Evolutionary conservation across 1,140 invertebrate species (phyloP).

Genomic region (Sarcophaga bullata): DNA sequence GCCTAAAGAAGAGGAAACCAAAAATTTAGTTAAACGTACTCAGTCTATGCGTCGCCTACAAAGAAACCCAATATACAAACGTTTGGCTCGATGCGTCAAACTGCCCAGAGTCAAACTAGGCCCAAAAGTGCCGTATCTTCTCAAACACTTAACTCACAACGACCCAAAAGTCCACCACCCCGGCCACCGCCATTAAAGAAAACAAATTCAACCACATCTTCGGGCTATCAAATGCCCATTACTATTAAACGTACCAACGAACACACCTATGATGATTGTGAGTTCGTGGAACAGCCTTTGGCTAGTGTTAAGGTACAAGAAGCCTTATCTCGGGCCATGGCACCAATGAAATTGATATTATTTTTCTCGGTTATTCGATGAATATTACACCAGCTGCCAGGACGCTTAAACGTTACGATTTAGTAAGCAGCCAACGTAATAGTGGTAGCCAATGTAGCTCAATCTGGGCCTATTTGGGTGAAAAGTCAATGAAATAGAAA

Average conservation of each 20-base stretch:
- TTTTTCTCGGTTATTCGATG: conserved; percentile 88
- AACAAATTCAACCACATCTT: conserved; percentile 58
- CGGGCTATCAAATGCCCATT: conserved; percentile 65
- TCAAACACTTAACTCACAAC: conserved; percentile 46
- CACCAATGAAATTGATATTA: conserved; percentile 73
- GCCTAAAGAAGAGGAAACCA: conserved; percentile 59
- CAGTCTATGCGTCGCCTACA: conserved; percentile 79
- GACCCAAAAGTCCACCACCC: conserved; percentile 75
- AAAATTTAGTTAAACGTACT: conserved; percentile 72
- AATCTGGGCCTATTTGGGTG: conserved; percentile 79
- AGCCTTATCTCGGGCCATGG: conserved; percentile 64
- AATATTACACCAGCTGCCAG: conserved; percentile 68
- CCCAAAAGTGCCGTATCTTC: conserved; percentile 74
- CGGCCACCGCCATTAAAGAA: conserved; percentile 62
- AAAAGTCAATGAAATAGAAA: conserved; percentile 87
- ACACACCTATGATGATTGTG: conserved; percentile 78
- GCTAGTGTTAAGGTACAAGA: conserved; percentile 69
- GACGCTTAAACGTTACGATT: conserved; percentile 61
- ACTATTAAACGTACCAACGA: conserved; percentile 63
- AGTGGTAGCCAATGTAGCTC: conserved; percentile 68
- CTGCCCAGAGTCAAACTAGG: conserved; percentile 70
- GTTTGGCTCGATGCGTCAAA: conserved; percentile 80
- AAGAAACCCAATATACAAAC: conserved; percentile 71
- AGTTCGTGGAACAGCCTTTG: conserved; percentile 73
- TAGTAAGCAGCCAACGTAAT: conserved; percentile 63